Conservation (phyloP, 2,888 invertebrate species). For the Diabrotica balteata region DNA sequence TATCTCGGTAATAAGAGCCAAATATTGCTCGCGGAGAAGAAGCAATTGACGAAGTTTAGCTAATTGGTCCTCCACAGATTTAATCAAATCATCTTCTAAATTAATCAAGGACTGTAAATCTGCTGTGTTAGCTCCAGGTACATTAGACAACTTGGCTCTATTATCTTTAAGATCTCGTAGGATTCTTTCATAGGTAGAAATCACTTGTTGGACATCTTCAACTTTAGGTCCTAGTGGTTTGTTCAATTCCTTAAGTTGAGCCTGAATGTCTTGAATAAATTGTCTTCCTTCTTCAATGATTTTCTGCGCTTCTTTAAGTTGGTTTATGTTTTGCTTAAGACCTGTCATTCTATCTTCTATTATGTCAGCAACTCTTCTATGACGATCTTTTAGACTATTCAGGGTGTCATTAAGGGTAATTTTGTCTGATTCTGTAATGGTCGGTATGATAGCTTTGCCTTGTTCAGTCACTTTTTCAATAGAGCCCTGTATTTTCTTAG, state of each 20-base stretch:
- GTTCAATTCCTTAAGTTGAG: conserved; percentile 80
- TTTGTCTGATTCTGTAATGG: conserved; percentile 85
- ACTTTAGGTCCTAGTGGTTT: conserved; percentile 87
- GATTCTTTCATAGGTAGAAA: conserved; percentile 80
- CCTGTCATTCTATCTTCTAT: conserved; percentile 79
- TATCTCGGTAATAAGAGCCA: conserved; percentile 85
- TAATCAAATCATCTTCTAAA: conserved; percentile 86
- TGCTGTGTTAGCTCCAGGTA: conserved; percentile 78
- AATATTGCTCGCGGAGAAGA: conserved; percentile 85
- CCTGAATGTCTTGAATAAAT: conserved; percentile 83
- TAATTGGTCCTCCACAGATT: conserved; percentile 85
- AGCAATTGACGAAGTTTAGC: conserved; percentile 80
- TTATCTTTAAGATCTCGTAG: conserved; percentile 79
- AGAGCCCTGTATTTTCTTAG: conserved; percentile 73
- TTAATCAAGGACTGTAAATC: conserved; percentile 80
- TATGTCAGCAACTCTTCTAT: conserved; percentile 74
- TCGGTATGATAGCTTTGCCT: conserved; percentile 79
- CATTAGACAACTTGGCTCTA: conserved; percentile 77
- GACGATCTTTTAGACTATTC: conserved; percentile 79
- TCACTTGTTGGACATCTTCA: conserved; percentile 87
- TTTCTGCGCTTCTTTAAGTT: conserved; percentile 81
- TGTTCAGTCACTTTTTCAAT: conserved; percentile 80
- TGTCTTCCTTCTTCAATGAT: conserved; percentile 81
- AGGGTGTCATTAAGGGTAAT: conserved; percentile 82
- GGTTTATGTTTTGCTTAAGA: conserved; percentile 79